A percentile compares a stretch with the other conserved stretches of the same genome.
phyloP scores from a whole-genome alignment of 2,888 invertebrate genomes.

The Nymphalis polychloros region DNA sequence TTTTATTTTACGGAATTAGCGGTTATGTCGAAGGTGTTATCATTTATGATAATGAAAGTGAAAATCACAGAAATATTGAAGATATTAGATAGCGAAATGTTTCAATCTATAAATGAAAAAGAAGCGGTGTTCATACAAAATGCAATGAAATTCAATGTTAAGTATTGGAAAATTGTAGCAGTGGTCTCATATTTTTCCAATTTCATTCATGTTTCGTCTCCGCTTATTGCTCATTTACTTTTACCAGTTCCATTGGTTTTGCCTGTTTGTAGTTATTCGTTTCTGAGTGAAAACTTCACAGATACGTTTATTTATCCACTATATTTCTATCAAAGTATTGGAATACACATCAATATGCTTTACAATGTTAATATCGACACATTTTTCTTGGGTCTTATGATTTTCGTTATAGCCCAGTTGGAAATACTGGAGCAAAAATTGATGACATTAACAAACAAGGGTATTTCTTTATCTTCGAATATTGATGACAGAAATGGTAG shows the following conservation, averaged over 20 bases:
- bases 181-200: slow-evolving; percentile 47
- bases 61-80: slow-evolving; percentile 49
- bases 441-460: slow-evolving; percentile 45
- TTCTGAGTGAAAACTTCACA: slow-evolving; percentile 50
- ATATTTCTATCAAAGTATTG: slow-evolving; percentile 57
- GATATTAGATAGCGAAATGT: slow-evolving; percentile 53
- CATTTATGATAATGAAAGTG: slow-evolving; percentile 47
- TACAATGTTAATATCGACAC: slow-evolving; percentile 57
- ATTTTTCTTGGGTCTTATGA: slow-evolving; percentile 57
- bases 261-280: slow-evolving; percentile 55
- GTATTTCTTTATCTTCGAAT: neutral
- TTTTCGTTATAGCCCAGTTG: slow-evolving; percentile 59
- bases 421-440: slow-evolving; percentile 58
- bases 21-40: slow-evolving; percentile 53
- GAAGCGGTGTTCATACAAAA: slow-evolving; percentile 46
- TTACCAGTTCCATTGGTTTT: slow-evolving; percentile 45
- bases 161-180: slow-evolving; percentile 54
- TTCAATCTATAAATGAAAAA: slow-evolving; percentile 49
- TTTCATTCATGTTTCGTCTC: slow-evolving; percentile 45
- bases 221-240: slow-evolving; percentile 50
- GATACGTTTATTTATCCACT: slow-evolving; percentile 51
- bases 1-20: slow-evolving; percentile 57
- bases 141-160: slow-evolving; percentile 52
- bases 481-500: neutral
- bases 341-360: slow-evolving; percentile 55